phyloP scores from a whole-genome alignment of 1,140 invertebrate species.

The Nautilus pompilius region DNA sequence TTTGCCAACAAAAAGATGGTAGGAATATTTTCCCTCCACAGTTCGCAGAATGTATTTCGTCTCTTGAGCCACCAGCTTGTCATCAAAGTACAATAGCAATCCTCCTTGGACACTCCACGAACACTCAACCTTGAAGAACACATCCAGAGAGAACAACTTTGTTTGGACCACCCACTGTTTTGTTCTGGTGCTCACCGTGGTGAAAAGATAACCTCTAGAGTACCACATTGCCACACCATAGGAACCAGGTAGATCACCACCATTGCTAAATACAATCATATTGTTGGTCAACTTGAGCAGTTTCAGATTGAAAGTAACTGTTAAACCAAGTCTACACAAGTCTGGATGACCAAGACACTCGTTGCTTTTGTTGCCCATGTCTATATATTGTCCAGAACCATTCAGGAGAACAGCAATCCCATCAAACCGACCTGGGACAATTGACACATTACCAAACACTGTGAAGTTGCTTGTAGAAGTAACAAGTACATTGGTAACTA shows the following conservation, averaged over 20 bases:
- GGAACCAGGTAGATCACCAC: constrained; percentile 17
- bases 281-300: constrained; percentile 21
- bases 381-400: constrained; percentile 21
- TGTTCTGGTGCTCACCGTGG: constrained; percentile 17
- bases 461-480: constrained; percentile 24
- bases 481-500: constrained; percentile 18
- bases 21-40: background rate
- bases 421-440: constrained; percentile 20
- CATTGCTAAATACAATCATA: constrained; percentile 33
- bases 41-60: constrained; percentile 11
- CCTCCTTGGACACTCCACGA: constrained; percentile 30
- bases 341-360: constrained; percentile 17
- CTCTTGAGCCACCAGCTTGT: constrained; percentile 4
- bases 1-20: constrained; percentile 19
- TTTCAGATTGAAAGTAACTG: constrained; percentile 29
- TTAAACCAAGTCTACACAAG: constrained; percentile 27
- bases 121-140: constrained; percentile 24
- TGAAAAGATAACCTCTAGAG: constrained; percentile 20
- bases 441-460: constrained; percentile 12
- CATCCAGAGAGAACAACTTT: background rate
- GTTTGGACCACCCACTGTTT: constrained; percentile 27
- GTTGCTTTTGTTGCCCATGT: constrained; percentile 10
- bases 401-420: constrained; percentile 25
- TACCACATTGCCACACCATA: constrained; percentile 32
- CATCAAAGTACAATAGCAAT: constrained; percentile 23